phyloP scores from a whole-genome alignment of 2,113 vertebrate genomes.

The Sorex araneus region DNA sequence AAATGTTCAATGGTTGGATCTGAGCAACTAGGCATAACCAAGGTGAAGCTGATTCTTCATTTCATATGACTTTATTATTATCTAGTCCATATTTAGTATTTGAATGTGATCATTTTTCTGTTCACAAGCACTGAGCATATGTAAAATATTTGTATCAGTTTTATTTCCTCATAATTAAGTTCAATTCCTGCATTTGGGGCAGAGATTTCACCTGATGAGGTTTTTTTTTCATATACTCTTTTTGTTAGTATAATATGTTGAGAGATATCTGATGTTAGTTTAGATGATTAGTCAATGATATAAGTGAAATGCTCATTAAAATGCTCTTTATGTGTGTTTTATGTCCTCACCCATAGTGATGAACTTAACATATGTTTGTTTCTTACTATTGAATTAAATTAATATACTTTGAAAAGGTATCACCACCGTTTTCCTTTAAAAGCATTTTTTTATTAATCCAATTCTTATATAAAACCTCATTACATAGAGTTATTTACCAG shows the following conservation, averaged over 20 bases:
- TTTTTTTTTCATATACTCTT: background rate
- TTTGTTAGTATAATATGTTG: background rate
- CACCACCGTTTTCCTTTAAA: too few relatives aligned
- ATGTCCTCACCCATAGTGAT: too few relatives aligned
- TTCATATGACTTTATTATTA: constrained; percentile 50
- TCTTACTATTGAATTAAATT: too few relatives aligned
- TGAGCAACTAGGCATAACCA: constrained; percentile 26
- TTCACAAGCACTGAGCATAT: too few relatives aligned
- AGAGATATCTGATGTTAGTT: background rate
- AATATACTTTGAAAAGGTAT: too few relatives aligned
- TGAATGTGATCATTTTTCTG: constrained; percentile 34
- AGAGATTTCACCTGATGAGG: background rate
- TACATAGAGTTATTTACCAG: too few relatives aligned
- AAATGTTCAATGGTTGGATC: constrained; percentile 19
- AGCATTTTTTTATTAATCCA: too few relatives aligned
- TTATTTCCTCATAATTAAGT: constrained; percentile 9
- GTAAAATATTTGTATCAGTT: background rate
- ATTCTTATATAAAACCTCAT: too few relatives aligned
- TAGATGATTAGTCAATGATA: background rate
- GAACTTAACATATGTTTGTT: too few relatives aligned
- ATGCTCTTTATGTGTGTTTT: too few relatives aligned
- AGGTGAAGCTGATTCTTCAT: constrained; percentile 44
- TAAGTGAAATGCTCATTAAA: too few relatives aligned
- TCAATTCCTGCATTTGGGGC: background rate
- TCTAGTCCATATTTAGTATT: constrained; percentile 47